Evolutionary conservation across 2,113 vertebrate genomes (phyloP).

Genomic region (Pungitius pungitius): DNA sequence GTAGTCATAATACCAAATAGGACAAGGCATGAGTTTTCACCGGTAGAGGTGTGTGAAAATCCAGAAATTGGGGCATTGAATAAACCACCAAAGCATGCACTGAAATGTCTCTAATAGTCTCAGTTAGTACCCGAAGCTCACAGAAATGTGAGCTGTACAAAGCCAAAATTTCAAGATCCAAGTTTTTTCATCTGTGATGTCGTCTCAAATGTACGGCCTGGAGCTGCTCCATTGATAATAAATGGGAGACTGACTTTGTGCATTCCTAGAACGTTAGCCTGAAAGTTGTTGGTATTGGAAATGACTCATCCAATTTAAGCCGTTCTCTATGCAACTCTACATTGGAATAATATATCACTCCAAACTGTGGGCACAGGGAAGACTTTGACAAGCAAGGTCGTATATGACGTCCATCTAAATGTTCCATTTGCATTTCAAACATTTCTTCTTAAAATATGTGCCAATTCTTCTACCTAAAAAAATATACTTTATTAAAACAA

Average conservation of each 20-base stretch:
- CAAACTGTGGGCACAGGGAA: conserved; percentile 5
- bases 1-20: background rate
- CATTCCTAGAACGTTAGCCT: conserved; percentile 19
- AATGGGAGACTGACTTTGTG: conserved; percentile 39
- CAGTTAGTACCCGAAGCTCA: conserved; percentile 5
- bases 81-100: background rate
- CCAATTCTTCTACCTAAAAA: background rate
- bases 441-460: background rate
- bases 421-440: background rate
- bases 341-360: conserved; percentile 5
- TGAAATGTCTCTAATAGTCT: conserved; percentile 10
- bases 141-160: background rate
- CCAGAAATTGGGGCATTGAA: background rate
- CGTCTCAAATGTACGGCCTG: conserved; percentile 34
- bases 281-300: conserved; percentile 41
- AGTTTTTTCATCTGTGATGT: conserved; percentile 44
- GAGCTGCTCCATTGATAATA: conserved; percentile 46
- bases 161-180: conserved; percentile 33
- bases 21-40: background rate
- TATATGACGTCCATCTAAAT: background rate
- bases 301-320: conserved; percentile 10
- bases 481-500: background rate
- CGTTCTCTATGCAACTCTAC: conserved; percentile 19
- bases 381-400: background rate
- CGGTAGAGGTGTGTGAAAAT: conserved; percentile 2